Evolutionary conservation across 2,888 invertebrate genomes (phyloP).

Genomic region (Agrypnus murinus): DNA sequence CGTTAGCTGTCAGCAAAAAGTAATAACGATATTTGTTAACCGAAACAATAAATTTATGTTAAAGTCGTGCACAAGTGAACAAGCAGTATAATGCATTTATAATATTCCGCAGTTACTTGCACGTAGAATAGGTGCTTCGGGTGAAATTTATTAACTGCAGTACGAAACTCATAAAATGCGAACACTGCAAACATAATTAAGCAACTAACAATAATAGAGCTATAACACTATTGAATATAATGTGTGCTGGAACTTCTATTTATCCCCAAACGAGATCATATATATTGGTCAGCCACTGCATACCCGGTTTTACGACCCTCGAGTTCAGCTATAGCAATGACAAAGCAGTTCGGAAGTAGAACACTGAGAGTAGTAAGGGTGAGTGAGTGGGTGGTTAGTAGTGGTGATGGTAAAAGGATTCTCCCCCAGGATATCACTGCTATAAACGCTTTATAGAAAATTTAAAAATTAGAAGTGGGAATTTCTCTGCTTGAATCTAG

Average conservation of each 20-base stretch:
- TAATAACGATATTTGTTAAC: too few relatives aligned
- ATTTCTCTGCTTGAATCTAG: constrained; percentile 26
- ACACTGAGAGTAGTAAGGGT: constrained; percentile 13
- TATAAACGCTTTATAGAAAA: constrained; percentile 1
- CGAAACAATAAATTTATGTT: too few relatives aligned
- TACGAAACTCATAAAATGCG: constrained; percentile 26
- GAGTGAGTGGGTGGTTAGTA: too few relatives aligned
- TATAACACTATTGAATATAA: constrained; percentile 33
- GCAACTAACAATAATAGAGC: constrained; percentile 30
- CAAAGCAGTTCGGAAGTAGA: constrained; percentile 31
- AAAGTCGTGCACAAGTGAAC: too few relatives aligned
- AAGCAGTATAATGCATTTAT: too few relatives aligned
- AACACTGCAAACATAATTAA: constrained; percentile 34
- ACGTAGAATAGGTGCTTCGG: too few relatives aligned
- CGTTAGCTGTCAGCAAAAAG: too few relatives aligned
- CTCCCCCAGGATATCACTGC: constrained; percentile 9
- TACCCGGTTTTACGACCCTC: constrained; percentile 31
- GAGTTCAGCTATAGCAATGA: constrained; percentile 30
- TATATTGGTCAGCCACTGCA: constrained; percentile 34
- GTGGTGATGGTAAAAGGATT: constrained; percentile 19
- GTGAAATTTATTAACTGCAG: neutral
- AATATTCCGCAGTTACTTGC: too few relatives aligned
- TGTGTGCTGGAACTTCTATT: constrained; percentile 33
- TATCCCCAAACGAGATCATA: constrained; percentile 37
- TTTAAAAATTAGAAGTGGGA: constrained; percentile 11